phyloP scores from a whole-genome alignment of 2,888 invertebrate genomes.

The Pandemis corylana region DNA sequence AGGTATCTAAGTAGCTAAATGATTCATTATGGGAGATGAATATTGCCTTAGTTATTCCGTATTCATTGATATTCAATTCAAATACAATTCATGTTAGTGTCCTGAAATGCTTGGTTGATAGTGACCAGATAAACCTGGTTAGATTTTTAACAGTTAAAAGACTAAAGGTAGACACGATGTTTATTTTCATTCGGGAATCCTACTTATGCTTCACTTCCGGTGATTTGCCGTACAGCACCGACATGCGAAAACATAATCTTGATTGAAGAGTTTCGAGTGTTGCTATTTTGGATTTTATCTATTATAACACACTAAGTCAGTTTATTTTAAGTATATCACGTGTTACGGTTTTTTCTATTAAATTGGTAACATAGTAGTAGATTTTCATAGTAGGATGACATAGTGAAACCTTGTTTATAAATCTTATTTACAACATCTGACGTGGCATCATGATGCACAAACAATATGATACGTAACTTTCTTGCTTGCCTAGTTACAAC shows the following conservation, averaged over 20 bases:
- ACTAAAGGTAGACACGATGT: not conserved
- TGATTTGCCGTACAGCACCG: not conserved
- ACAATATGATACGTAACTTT: slow-evolving; percentile 10
- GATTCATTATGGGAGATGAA: not conserved
- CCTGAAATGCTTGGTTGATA: not conserved
- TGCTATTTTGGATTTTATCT: slow-evolving; percentile 15
- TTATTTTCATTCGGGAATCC: slow-evolving; percentile 4
- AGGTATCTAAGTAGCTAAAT: not conserved
- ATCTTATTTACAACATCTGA: slow-evolving; percentile 13
- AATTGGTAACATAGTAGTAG: slow-evolving; percentile 8
- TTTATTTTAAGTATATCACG: not conserved
- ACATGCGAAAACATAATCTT: slow-evolving; percentile 4
- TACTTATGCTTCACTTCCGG: slow-evolving; percentile 5
- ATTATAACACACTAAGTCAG: not conserved
- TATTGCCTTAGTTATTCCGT: not conserved
- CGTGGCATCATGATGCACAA: slow-evolving; percentile 19
- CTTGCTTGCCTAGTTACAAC: slow-evolving; percentile 17
- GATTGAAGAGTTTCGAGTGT: slow-evolving; percentile 9
- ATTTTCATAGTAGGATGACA: not conserved
- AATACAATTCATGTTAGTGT: not conserved
- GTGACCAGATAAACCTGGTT: not conserved
- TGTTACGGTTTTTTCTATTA: not conserved
- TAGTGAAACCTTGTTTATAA: slow-evolving; percentile 5
- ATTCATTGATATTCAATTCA: slow-evolving; percentile 1
- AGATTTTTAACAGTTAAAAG: not conserved